Conservation (phyloP, 2,797 vertebrate genomes). For the Toxotes lorentzi region DNA sequence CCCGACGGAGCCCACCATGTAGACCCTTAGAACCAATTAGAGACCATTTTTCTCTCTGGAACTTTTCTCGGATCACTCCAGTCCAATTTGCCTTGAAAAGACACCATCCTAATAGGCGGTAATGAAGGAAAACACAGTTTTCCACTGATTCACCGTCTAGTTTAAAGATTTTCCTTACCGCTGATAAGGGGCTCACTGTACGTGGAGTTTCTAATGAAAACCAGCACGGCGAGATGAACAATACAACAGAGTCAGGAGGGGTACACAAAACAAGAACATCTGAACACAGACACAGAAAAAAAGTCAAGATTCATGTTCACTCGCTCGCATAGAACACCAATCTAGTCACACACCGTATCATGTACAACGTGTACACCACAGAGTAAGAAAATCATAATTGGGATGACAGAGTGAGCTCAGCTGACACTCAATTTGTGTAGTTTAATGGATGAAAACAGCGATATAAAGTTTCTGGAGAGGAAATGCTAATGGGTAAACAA, state of each 20-base stretch:
- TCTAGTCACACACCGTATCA: constrained; percentile 1
- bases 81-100: constrained; percentile 76
- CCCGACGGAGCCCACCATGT: constrained; percentile 41
- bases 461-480: constrained; percentile 56
- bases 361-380: constrained; percentile 4
- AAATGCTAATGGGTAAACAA: constrained; percentile 68
- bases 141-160: constrained; percentile 52
- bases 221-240: neutral
- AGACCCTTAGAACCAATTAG: constrained; percentile 83
- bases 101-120: constrained; percentile 68
- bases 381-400: constrained; percentile 34
- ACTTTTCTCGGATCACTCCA: constrained; percentile 70
- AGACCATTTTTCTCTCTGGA: constrained; percentile 64
- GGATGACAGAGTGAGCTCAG: constrained; percentile 33
- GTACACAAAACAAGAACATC: constrained; percentile 22
- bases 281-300: neutral
- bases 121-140: constrained; percentile 79
- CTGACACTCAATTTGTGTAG: constrained; percentile 35
- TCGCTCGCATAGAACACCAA: neutral
- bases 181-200: constrained; percentile 47
- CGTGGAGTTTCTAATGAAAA: constrained; percentile 45
- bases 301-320: constrained; percentile 15
- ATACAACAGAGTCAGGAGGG: neutral
- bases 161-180: constrained; percentile 43
- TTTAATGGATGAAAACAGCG: constrained; percentile 55